phyloP scores from a whole-genome alignment of 2,888 invertebrate species.

The Osedax fenrisi region DNA sequence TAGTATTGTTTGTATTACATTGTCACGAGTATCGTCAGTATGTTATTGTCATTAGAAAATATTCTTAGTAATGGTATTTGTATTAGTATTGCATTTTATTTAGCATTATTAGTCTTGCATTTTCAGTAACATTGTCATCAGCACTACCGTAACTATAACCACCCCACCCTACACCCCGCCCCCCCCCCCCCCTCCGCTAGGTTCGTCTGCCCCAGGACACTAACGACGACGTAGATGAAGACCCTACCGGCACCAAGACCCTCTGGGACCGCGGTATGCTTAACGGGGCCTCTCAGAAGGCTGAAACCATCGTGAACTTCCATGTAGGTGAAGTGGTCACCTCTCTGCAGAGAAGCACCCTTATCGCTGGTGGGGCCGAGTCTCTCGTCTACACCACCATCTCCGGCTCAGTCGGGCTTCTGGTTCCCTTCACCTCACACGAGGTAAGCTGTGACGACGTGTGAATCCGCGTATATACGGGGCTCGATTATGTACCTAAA shows the following conservation, averaged over 20 bases:
- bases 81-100: too few relatives aligned
- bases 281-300: conserved; percentile 93
- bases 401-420: conserved; percentile 57
- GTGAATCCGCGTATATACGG: too few relatives aligned
- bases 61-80: too few relatives aligned
- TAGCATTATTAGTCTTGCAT: neutral
- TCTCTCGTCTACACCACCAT: conserved; percentile 88
- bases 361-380: conserved; percentile 94
- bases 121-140: neutral
- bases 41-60: too few relatives aligned
- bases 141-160: neutral
- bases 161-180: conserved; percentile 42
- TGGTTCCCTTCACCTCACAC: conserved; percentile 50
- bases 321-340: conserved; percentile 90
- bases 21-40: neutral
- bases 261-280: conserved; percentile 78
- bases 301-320: conserved; percentile 76
- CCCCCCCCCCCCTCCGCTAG: conserved; percentile 55
- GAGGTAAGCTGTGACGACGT: conserved; percentile 47
- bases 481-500: too few relatives aligned
- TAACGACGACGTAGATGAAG: conserved; percentile 95
- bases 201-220: conserved; percentile 64
- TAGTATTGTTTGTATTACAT: neutral
- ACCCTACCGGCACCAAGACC: conserved; percentile 94
- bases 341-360: conserved; percentile 82